Percentiles rank a stretch among this genome's conserved stretches.
phyloP scores from a whole-genome alignment of 2,888 invertebrate species.

The Theristus sp. region DNA sequence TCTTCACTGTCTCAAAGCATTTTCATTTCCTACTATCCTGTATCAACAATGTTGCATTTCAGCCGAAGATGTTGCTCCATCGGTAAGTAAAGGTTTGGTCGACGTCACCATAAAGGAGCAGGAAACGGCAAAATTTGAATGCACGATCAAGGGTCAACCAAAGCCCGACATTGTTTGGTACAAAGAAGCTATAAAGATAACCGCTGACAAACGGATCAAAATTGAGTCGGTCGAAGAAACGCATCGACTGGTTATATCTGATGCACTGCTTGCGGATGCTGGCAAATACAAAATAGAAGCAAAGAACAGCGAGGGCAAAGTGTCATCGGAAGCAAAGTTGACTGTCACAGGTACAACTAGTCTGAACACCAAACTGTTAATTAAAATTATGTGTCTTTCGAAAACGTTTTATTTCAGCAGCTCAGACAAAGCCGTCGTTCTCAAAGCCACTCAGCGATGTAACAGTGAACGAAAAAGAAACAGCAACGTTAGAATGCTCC shows the following conservation, averaged over 20 bases:
- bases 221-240: conserved; percentile 5
- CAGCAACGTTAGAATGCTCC: not conserved
- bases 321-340: not conserved
- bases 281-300: conserved; percentile 22
- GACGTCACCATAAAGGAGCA: conserved; percentile 6
- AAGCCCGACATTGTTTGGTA: conserved; percentile 15
- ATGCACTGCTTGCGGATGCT: conserved; percentile 25
- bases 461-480: not conserved
- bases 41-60: too few species aligned
- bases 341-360: not conserved
- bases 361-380: not conserved
- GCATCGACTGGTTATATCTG: conserved; percentile 30
- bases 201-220: not conserved
- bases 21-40: too few species aligned
- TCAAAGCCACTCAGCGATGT: not conserved
- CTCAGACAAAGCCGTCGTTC: not conserved
- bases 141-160: conserved; percentile 13
- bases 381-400: not conserved
- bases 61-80: not conserved
- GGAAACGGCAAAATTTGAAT: conserved; percentile 10
- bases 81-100: not conserved
- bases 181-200: not conserved
- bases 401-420: not conserved
- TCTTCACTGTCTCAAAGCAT: too few species aligned
- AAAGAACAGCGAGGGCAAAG: conserved; percentile 16